Evolutionary conservation across 1,140 invertebrate species (phyloP).

Genomic region (Dinoponera quadriceps): DNA sequence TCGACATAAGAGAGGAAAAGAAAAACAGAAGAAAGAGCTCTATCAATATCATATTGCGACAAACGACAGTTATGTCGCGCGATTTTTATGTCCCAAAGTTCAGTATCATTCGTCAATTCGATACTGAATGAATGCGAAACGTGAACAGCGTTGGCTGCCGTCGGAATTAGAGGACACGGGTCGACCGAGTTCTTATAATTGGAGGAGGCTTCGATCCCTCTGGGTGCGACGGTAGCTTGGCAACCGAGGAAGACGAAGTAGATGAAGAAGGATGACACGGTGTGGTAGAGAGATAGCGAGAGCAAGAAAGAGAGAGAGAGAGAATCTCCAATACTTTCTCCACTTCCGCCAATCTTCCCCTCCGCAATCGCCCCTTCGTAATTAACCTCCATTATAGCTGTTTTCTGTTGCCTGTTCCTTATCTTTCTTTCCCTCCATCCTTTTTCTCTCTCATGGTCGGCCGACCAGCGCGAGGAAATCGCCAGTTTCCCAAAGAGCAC

Average conservation of each 20-base stretch:
- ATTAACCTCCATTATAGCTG: constrained; percentile 80
- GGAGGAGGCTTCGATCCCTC: constrained; percentile 70
- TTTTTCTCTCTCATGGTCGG: neutral
- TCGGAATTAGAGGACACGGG: constrained; percentile 74
- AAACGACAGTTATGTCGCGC: neutral
- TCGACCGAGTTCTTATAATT: constrained; percentile 79
- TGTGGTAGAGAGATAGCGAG: neutral
- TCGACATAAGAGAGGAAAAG: too few species aligned
- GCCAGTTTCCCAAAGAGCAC: constrained; percentile 38
- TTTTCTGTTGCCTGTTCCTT: constrained; percentile 70
- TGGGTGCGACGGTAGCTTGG: constrained; percentile 76
- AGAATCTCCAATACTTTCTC: constrained; percentile 63
- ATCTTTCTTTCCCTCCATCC: neutral
- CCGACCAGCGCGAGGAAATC: constrained; percentile 41
- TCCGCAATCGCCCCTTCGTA: constrained; percentile 72
- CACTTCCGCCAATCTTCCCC: constrained; percentile 51
- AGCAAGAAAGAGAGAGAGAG: constrained; percentile 28
- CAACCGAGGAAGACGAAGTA: constrained; percentile 67
- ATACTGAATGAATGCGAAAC: neutral
- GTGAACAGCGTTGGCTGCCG: neutral
- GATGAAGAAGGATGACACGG: constrained; percentile 20
- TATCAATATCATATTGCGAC: too few species aligned
- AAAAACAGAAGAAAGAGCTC: too few species aligned
- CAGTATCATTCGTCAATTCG: neutral
- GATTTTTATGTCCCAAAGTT: constrained; percentile 26